Evolutionary conservation across 2,888 invertebrate species (phyloP).

Genomic region (Malacosoma neustria): DNA sequence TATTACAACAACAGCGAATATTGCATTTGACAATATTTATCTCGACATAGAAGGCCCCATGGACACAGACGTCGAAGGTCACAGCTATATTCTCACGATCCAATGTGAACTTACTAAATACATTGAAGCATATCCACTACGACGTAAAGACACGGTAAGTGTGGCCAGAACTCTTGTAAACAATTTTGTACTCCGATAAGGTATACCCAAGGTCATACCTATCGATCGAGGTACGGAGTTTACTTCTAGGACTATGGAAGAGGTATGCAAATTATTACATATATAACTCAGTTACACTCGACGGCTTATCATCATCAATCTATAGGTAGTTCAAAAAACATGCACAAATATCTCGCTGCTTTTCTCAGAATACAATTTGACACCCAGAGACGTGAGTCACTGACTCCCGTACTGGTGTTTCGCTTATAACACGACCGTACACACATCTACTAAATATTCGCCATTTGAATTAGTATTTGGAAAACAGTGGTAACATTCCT

Average conservation of each 20-base stretch:
- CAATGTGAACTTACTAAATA: conserved; percentile 6
- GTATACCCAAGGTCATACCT: conserved; percentile 4
- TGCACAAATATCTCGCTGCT: conserved; percentile 7
- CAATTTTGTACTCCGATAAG: conserved; percentile 6
- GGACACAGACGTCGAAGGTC: conserved; percentile 1
- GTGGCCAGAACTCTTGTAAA: conserved; percentile 5
- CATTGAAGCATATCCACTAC: conserved; percentile 6
- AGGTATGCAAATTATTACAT: conserved; percentile 9
- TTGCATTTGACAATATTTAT: conserved; percentile 4
- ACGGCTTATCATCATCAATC: conserved; percentile 11
- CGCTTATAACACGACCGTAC: conserved; percentile 11
- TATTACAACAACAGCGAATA: conserved; percentile 6
- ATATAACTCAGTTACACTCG: conserved; percentile 7
- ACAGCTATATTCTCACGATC: conserved; percentile 5
- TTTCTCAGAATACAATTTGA: conserved; percentile 7
- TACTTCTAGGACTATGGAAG: conserved; percentile 5
- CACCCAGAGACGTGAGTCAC: conserved; percentile 9
- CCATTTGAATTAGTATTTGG: conserved; percentile 14
- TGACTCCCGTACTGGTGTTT: conserved; percentile 18
- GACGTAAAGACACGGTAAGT: background rate
- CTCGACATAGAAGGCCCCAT: conserved; percentile 3
- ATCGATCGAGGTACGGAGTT: conserved; percentile 9
- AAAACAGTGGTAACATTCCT: conserved; percentile 6
- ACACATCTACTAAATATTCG: conserved; percentile 8
- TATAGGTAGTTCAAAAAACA: conserved; percentile 10